Conservation (phyloP, 2,797 vertebrate species). For the Poecilia picta region DNA sequence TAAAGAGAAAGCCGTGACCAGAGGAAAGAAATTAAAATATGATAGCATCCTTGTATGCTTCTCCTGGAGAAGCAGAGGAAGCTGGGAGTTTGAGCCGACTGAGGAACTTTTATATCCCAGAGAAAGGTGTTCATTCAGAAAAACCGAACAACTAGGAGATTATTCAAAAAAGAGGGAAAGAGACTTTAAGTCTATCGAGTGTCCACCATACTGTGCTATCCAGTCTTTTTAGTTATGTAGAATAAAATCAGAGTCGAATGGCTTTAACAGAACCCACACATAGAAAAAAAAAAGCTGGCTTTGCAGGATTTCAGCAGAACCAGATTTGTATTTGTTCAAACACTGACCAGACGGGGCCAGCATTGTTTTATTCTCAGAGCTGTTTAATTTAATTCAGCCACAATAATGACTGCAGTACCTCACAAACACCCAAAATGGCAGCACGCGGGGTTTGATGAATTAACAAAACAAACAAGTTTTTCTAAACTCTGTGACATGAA, state of each 20-base stretch:
- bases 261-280: constrained; percentile 74
- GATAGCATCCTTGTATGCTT: constrained; percentile 50
- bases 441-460: constrained; percentile 69
- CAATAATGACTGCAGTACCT: constrained; percentile 53
- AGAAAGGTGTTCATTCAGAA: constrained; percentile 20
- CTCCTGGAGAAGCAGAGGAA: constrained; percentile 14
- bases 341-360: constrained; percentile 80
- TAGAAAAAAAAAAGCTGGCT: constrained; percentile 55
- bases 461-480: constrained; percentile 72
- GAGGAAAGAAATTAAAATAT: constrained; percentile 58
- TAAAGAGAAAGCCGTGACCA: constrained; percentile 47
- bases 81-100: constrained; percentile 55
- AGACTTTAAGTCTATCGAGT: constrained; percentile 36
- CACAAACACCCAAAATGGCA: constrained; percentile 65
- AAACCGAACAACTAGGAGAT: constrained; percentile 30
- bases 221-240: constrained; percentile 48
- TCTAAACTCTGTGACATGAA: constrained; percentile 71
- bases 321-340: constrained; percentile 68
- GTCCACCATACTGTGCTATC: constrained; percentile 31
- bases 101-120: constrained; percentile 46
- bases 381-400: constrained; percentile 74
- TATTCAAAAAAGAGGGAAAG: constrained; percentile 31
- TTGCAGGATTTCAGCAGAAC: constrained; percentile 48
- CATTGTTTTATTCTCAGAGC: constrained; percentile 76
- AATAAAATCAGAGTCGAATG: constrained; percentile 62